Evolutionary conservation across 2,888 invertebrate species (phyloP), one percentile per base, ranked within the genome.

Genomic region (Pyrgus malvae): DNA sequence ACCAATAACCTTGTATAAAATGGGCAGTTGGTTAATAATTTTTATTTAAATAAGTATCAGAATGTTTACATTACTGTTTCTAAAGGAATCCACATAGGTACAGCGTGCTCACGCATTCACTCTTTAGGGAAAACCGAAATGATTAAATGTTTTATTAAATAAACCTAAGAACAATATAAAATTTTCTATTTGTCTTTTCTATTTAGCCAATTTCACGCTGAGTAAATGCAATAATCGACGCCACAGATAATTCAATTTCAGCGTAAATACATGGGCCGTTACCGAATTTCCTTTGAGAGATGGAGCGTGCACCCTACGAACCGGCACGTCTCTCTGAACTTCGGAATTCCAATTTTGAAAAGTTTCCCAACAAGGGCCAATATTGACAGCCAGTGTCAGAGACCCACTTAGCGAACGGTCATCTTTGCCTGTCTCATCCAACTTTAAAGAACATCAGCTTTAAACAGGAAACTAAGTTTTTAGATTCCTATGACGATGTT

Each of bases 301-400:
- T 78, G 78, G 76, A 83, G 82, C 87, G 85, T 78, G 76, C 78
- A 75, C 70, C 74, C 73, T 58, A 75, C 86, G 81, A 76, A 74
- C 82, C 84, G 82, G 79, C 86, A 86, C 86, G 88, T 86, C 77
- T 86, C 76, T 75, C 80, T 73, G 72, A 87, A 89, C 85, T 88
- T 86, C 68, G 89, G 88, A 89, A 89, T 89, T 89, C 87, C 89
- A 89, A 89, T 89, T 89, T 89, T 87, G 88, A 87, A 88, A 89
- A 89, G 81, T 89, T 89, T 83, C 78, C 78, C 81, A 81, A 83
- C 83, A 82, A 83, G 85, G 81, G 78, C 82, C 78, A 72, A 80
- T 84, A 86, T 87, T 87, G 86, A 87, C 86, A 86, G 83, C 70
- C 76, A 80, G 77, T 84, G 82, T 86, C 84, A 85, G 79, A 79